A percentile compares a stretch with the other conserved stretches of the same genome.
Conservation (phyloP, 1,140 invertebrate genomes). For the Drosophila asahinai region DNA sequence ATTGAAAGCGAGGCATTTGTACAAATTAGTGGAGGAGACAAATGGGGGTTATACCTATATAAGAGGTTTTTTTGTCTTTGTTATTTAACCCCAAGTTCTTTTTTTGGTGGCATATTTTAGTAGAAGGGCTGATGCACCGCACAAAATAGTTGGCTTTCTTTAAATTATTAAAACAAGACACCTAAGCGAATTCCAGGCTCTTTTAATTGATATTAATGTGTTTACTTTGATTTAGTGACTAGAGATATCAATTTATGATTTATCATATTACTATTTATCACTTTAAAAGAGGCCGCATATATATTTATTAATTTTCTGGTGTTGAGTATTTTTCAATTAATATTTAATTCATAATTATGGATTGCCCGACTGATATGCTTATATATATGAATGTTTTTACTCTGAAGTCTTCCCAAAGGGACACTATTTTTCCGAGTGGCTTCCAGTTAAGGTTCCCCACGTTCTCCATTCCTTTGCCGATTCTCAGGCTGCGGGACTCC, state of each 20-base stretch:
- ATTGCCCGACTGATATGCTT: not conserved
- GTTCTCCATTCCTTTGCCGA: constrained; percentile 6
- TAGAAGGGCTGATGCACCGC: constrained; percentile 1
- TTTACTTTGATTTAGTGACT: not conserved
- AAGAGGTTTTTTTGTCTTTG: not conserved
- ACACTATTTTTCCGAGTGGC: constrained; percentile 3
- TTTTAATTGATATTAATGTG: not conserved
- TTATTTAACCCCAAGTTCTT: constrained; percentile 2
- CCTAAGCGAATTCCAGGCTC: fast-evolving
- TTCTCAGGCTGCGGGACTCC: constrained; percentile 22
- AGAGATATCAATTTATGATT: not conserved
- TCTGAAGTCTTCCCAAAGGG: not conserved
- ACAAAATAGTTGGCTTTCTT: not conserved
- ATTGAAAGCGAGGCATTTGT: constrained; percentile 75
- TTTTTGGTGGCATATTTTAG: constrained; percentile 15
- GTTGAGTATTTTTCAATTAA: constrained; percentile 3
- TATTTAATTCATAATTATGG: not conserved
- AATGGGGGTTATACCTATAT: constrained; percentile 7
- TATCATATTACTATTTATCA: not conserved
- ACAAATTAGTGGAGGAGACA: constrained; percentile 54
- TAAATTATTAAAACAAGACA: too few relatives aligned
- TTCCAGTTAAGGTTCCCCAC: not conserved
- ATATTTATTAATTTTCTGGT: not conserved
- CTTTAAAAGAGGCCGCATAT: not conserved
- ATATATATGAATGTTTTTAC: not conserved